Evolutionary conservation across 2,888 invertebrate species (phyloP).

Genomic region (Drosophila vallismaia): DNA sequence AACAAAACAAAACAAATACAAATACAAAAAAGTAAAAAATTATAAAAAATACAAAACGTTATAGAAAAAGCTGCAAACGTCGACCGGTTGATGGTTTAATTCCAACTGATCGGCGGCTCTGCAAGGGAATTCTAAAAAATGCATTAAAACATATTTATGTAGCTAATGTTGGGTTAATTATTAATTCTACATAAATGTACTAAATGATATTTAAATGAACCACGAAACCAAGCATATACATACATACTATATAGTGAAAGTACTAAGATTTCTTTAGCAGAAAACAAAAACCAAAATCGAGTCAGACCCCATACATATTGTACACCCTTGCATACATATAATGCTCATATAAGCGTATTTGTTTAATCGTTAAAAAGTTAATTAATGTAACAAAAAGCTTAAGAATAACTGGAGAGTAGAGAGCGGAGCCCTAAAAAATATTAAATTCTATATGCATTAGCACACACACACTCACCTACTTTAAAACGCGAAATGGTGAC

Average conservation of each 20-base stretch:
- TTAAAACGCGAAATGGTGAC: slow-evolving; percentile 75
- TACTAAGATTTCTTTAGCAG: slow-evolving; percentile 62
- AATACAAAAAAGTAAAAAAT: slow-evolving; percentile 20
- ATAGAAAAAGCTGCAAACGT: slow-evolving; percentile 5
- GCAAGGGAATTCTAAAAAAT: slow-evolving; percentile 27
- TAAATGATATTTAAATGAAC: slow-evolving; percentile 20
- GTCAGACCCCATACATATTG: slow-evolving; percentile 27
- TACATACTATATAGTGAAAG: slow-evolving; percentile 43
- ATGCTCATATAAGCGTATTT: slow-evolving; percentile 73
- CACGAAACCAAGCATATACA: slow-evolving; percentile 36
- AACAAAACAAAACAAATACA: slow-evolving; percentile 19
- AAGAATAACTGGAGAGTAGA: slow-evolving; percentile 26
- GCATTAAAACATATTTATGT: slow-evolving; percentile 59
- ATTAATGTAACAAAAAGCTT: slow-evolving; percentile 53
- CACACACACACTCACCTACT: slow-evolving; percentile 50
- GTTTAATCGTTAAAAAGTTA: slow-evolving; percentile 67
- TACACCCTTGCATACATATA: slow-evolving; percentile 51
- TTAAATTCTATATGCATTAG: slow-evolving; percentile 54
- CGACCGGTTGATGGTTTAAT: slow-evolving; percentile 10
- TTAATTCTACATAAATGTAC: slow-evolving; percentile 47
- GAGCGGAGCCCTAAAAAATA: slow-evolving; percentile 8
- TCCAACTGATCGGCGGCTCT: slow-evolving; percentile 8
- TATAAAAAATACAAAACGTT: slow-evolving; percentile 25
- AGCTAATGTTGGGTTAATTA: slow-evolving; percentile 74
- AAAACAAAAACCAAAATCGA: slow-evolving; percentile 27